phyloP scores from a whole-genome alignment of 1,140 invertebrate species.

The Asbolus verrucosus region DNA sequence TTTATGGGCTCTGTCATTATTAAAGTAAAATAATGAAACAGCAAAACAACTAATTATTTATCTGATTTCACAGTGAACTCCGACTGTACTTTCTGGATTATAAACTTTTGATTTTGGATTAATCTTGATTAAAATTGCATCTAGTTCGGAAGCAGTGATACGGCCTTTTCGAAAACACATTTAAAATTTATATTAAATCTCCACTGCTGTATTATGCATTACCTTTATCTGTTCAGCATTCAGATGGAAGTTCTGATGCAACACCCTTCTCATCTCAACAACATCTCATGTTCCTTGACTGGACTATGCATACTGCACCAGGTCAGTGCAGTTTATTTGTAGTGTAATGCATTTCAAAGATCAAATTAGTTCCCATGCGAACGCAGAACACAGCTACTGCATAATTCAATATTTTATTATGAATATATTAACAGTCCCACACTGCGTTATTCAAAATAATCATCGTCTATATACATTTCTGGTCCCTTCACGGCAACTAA shows the following conservation, averaged over 20 bases:
- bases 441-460: too few relatives aligned
- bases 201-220: slow-evolving; percentile 32
- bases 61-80: too few relatives aligned
- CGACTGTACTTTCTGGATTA: too few relatives aligned
- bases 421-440: not conserved
- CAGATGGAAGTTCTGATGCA: slow-evolving; percentile 18
- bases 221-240: slow-evolving; percentile 28
- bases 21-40: too few relatives aligned
- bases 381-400: slow-evolving; percentile 28
- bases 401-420: slow-evolving; percentile 40
- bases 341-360: slow-evolving; percentile 44
- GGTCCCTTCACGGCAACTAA: too few relatives aligned
- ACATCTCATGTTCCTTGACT: slow-evolving; percentile 18
- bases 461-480: too few relatives aligned
- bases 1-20: too few relatives aligned
- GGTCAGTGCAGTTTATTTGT: slow-evolving; percentile 44
- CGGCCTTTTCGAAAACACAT: slow-evolving; percentile 2
- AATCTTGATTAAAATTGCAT: slow-evolving; percentile 36
- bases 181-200: slow-evolving; percentile 39
- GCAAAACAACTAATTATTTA: too few relatives aligned
- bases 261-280: slow-evolving; percentile 25
- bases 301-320: slow-evolving; percentile 35
- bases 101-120: too few relatives aligned
- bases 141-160: not conserved
- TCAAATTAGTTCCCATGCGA: slow-evolving; percentile 28